Percentiles rank a stretch among this genome's conserved stretches.
These are phyloP conservation scores for Merodon equestris DNA, from an alignment of 2,888 invertebrate genomes.

Conservation along the genomic window DNA sequence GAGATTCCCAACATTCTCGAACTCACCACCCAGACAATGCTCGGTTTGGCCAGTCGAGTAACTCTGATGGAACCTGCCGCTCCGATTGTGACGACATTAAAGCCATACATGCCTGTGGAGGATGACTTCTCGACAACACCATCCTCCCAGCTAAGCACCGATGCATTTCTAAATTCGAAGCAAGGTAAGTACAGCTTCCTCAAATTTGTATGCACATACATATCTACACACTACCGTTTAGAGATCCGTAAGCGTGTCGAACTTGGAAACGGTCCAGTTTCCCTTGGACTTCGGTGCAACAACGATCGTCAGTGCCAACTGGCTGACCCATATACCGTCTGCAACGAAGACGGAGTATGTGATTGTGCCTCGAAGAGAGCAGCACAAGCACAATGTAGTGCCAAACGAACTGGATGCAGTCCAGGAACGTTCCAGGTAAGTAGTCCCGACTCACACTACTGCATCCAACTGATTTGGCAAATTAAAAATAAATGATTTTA, in stretches of 20 bases:
- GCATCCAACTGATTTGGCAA: slow-evolving; percentile 78
- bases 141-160: slow-evolving; percentile 34
- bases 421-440: slow-evolving; percentile 88
- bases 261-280: slow-evolving; percentile 80
- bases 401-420: slow-evolving; percentile 87
- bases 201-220: background rate
- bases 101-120: slow-evolving; percentile 71
- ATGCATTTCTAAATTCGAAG: slow-evolving; percentile 46
- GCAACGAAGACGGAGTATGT: slow-evolving; percentile 82
- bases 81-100: slow-evolving; percentile 74
- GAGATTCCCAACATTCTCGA: slow-evolving; percentile 75
- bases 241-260: slow-evolving; percentile 78
- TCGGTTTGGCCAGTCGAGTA: slow-evolving; percentile 77
- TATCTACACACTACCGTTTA: slow-evolving; percentile 5
- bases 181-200: slow-evolving; percentile 31
- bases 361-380: slow-evolving; percentile 86
- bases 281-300: slow-evolving; percentile 87
- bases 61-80: slow-evolving; percentile 80
- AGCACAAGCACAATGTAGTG: slow-evolving; percentile 82
- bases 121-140: slow-evolving; percentile 55
- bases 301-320: slow-evolving; percentile 88
- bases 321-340: slow-evolving; percentile 88
- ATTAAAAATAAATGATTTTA: slow-evolving; percentile 61
- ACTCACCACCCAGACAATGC: slow-evolving; percentile 78
- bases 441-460: background rate